A percentile compares a stretch with the other conserved stretches of the same genome.
Conservation (phyloP, 2,797 vertebrate genomes). For the Poecilia picta region DNA sequence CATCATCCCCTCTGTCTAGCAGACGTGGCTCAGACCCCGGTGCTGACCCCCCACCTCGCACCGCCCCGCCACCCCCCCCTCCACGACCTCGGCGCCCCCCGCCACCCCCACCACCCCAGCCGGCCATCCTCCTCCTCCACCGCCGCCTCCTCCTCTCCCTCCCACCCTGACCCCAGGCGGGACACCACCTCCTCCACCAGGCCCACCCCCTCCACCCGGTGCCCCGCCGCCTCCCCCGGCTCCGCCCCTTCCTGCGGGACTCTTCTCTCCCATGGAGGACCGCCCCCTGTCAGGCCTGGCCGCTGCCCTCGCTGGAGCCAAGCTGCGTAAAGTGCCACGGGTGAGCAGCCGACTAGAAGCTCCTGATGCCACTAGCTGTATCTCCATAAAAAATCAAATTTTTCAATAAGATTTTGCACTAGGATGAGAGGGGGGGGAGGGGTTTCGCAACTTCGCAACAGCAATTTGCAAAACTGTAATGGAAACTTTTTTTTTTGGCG, state of each 20-base stretch:
- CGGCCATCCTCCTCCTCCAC: conserved; percentile 86
- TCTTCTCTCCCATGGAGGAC: conserved; percentile 88
- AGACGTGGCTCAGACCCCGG: conserved; percentile 82
- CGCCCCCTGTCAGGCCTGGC: conserved; percentile 91
- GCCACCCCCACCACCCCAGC: conserved; percentile 81
- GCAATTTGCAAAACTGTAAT: too few relatives aligned
- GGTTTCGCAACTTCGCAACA: too few relatives aligned
- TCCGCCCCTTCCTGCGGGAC: conserved; percentile 88
- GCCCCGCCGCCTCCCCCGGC: conserved; percentile 81
- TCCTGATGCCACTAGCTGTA: background rate
- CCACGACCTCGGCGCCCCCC: conserved; percentile 83
- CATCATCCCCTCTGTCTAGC: conserved; percentile 36
- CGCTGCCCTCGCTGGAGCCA: conserved; percentile 94
- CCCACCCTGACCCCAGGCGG: conserved; percentile 77
- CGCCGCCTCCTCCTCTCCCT: conserved; percentile 82
- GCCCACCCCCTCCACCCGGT: conserved; percentile 68
- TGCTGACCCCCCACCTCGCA: conserved; percentile 88
- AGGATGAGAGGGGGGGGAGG: too few relatives aligned
- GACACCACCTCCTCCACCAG: conserved; percentile 66
- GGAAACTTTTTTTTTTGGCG: too few relatives aligned
- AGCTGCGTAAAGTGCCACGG: conserved; percentile 93
- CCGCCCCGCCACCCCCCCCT: conserved; percentile 87
- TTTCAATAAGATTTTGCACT: too few relatives aligned
- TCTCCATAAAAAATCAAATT: background rate
- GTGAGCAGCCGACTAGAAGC: conserved; percentile 76